Percentiles rank a stretch among this genome's conserved stretches.
phyloP scores from a whole-genome alignment of 1,140 invertebrate genomes.

The Diorhabda elongata region DNA sequence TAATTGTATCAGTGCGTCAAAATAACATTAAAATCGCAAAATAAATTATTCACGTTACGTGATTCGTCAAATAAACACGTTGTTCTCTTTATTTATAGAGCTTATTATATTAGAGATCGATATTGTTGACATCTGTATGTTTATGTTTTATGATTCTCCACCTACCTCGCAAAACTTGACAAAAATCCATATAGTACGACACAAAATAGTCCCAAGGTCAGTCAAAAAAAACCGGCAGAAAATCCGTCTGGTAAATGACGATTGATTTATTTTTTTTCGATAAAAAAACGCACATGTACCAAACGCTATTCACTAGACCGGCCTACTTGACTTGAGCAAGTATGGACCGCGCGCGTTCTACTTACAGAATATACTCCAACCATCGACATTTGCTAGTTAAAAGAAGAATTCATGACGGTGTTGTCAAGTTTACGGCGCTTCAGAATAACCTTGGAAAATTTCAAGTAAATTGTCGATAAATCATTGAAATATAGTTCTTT shows the following conservation, averaged over 20 bases:
- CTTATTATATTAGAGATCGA: too few species aligned
- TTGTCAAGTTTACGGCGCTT: neutral
- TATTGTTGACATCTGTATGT: too few species aligned
- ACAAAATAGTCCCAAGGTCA: neutral
- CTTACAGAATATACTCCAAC: neutral
- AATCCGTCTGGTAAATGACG: neutral
- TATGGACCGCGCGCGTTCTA: neutral
- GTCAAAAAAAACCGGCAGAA: neutral
- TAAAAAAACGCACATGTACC: neutral
- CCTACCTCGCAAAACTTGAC: neutral
- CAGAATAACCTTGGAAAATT: too few species aligned
- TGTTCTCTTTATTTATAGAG: too few species aligned
- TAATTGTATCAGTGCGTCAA: too few species aligned
- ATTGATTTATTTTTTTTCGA: neutral
- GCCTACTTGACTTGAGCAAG: conserved; percentile 1
- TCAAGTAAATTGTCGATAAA: too few species aligned
- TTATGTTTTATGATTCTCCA: neutral
- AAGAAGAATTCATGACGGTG: neutral
- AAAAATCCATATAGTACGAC: neutral
- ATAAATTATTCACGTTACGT: too few species aligned
- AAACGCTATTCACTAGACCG: conserved; percentile 1
- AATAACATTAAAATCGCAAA: too few species aligned
- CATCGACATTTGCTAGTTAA: neutral
- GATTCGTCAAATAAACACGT: too few species aligned
- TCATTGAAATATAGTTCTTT: too few species aligned